phyloP scores from a whole-genome alignment of 2,113 vertebrate genomes.

The Caloenas nicobarica region DNA sequence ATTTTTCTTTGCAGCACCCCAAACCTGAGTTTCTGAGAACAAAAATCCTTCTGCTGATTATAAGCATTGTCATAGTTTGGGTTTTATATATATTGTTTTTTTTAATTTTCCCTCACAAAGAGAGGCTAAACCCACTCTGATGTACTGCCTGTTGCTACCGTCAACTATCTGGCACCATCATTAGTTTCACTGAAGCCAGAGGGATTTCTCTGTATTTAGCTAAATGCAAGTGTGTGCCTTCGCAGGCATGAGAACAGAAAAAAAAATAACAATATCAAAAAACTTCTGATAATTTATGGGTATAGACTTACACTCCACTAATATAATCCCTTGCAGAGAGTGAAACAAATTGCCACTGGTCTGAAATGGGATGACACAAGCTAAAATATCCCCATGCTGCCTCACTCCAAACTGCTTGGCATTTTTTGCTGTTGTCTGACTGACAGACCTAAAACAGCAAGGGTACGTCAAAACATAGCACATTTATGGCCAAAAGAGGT shows the following conservation, averaged over 20 bases:
- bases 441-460: neutral
- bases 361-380: neutral
- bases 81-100: slow-evolving; percentile 2
- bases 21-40: neutral
- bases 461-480: neutral
- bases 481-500: neutral
- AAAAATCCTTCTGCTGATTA: neutral
- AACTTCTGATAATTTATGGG: neutral
- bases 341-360: neutral
- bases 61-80: neutral
- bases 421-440: neutral
- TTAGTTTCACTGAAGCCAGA: slow-evolving; percentile 12
- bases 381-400: neutral
- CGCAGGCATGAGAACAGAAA: neutral
- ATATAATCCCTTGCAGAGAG: neutral
- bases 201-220: slow-evolving; percentile 11
- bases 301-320: neutral
- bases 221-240: neutral
- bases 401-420: neutral
- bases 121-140: neutral
- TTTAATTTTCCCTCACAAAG: slow-evolving; percentile 25
- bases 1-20: neutral
- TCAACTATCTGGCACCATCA: neutral
- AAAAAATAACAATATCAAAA: neutral
- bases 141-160: neutral